Base-by-base conservation (phyloP, 2,113 vertebrate species). In the Scytalopus superciliaris region DNA sequence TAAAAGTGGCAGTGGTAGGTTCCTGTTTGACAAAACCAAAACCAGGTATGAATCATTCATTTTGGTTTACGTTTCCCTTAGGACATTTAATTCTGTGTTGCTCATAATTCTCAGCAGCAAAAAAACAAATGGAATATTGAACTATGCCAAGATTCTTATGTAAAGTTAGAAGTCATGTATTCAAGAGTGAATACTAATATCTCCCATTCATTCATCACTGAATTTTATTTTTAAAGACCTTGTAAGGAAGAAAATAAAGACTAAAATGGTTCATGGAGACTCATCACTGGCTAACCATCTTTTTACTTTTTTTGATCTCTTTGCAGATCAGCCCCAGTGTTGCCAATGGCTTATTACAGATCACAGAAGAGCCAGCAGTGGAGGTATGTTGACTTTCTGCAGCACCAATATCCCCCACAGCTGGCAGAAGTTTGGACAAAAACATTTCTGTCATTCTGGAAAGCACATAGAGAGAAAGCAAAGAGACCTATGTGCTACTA, bases 341-440 rank as follows among this genome's bases (percentile, higher is more conserved):
- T 62, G 82, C 85, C 4, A 1, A 30, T 45, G 31, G 81, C 67
- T 72, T 88, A 81, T 50, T 82, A 39, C 6, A 55, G 87, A 76
- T 22, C 28, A 40, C 16, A 59, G 31, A 96, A 91, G 9, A 42
- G 4, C 28, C 66, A 96, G 33, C 55, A 50, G 47, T 73, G 44
- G 45, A 89, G 60, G 28, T 17, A 28, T 9, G 31, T 24, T 63
- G 21, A 11, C 28, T 69, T 93, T 96, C 42, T 92, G 40, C 56
- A 53, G 44, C 50, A 94, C 42, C 22, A 25, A 45, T 66, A 59
- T 93, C 7, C 37, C 59, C 35, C 28, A 45, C 14, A 92, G 47
- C 30, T 86, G 79, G 45, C 39, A 95, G 55, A 9, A 87, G 57
- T 95, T 77, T 63, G 42, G 74, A 81, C 63, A 88, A 84, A 96